Conservation (phyloP, 2,113 vertebrate genomes). For the Bungarus multicinctus region DNA sequence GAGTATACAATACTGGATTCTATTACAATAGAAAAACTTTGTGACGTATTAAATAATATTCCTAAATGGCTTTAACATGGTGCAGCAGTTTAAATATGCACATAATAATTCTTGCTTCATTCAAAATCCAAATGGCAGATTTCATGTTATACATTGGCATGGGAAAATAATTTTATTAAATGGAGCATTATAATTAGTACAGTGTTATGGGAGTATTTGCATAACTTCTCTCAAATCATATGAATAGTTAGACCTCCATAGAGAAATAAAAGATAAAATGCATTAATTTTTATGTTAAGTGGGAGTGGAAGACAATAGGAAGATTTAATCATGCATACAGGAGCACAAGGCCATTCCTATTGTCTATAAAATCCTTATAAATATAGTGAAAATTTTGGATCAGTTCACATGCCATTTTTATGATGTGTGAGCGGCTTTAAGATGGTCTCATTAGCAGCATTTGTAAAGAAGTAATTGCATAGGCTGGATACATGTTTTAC, state of each 20-base stretch:
- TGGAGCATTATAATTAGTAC: not conserved
- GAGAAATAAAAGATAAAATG: not conserved
- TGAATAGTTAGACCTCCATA: not conserved
- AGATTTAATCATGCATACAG: not conserved
- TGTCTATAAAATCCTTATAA: not conserved
- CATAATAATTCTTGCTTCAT: constrained; percentile 13
- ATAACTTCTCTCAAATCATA: not conserved
- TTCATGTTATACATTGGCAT: not conserved
- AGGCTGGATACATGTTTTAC: not conserved
- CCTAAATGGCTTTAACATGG: constrained; percentile 5
- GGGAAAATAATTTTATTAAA: constrained; percentile 3
- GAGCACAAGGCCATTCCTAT: not conserved
- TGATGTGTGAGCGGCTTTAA: not conserved
- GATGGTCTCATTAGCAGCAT: not conserved
- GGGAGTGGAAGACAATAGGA: not conserved
- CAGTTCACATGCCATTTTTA: not conserved
- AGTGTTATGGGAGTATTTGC: not conserved
- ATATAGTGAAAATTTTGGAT: not conserved
- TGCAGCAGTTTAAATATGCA: not conserved
- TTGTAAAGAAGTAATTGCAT: not conserved
- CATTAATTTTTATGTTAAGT: not conserved
- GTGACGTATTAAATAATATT: not conserved
- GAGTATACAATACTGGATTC: constrained; percentile 9
- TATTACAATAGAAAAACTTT: constrained; percentile 13
- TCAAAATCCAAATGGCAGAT: not conserved